These are phyloP conservation scores for Archegozetes longisetosus DNA, from an alignment of 1,140 invertebrate species.

Conservation along the genomic window DNA sequence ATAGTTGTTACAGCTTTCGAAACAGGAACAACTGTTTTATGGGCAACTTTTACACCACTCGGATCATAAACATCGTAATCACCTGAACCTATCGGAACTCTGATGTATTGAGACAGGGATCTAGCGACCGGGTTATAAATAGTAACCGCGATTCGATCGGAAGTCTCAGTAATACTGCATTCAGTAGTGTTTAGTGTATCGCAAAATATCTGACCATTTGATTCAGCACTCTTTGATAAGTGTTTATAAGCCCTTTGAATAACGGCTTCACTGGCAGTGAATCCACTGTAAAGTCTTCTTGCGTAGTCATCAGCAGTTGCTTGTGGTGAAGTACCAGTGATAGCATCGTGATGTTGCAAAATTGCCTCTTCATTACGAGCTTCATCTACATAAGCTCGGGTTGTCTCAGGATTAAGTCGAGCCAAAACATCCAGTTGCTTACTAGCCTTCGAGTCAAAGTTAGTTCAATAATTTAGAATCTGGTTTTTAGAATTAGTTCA, in stretches of 20 bases:
- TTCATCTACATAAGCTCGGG: conserved; percentile 5
- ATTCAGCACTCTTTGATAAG: conserved; percentile 26
- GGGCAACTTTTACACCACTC: conserved; percentile 30
- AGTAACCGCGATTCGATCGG: conserved; percentile 44
- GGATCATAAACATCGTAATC: conserved; percentile 45
- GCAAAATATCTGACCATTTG: conserved; percentile 32
- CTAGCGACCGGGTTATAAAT: conserved; percentile 65
- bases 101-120: conserved; percentile 38
- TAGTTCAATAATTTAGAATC: not conserved
- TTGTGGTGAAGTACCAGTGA: conserved; percentile 72
- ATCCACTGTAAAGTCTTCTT: conserved; percentile 29
- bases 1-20: conserved; percentile 24
- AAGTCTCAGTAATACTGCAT: conserved; percentile 40
- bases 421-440: conserved; percentile 31
- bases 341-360: conserved; percentile 34
- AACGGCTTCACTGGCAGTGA: conserved; percentile 27
- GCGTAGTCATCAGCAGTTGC: conserved; percentile 74
- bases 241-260: conserved; percentile 28
- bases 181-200: conserved; percentile 40
- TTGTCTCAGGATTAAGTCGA: conserved; percentile 4
- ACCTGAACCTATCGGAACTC: conserved; percentile 40
- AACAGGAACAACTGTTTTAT: conserved; percentile 24
- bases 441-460: conserved; percentile 34
- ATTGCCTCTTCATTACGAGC: conserved; percentile 4
- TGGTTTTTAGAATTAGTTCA: no score